Evolutionary conservation across 2,113 vertebrate genomes (phyloP).

Genomic region (Nymphicus hollandicus): DNA sequence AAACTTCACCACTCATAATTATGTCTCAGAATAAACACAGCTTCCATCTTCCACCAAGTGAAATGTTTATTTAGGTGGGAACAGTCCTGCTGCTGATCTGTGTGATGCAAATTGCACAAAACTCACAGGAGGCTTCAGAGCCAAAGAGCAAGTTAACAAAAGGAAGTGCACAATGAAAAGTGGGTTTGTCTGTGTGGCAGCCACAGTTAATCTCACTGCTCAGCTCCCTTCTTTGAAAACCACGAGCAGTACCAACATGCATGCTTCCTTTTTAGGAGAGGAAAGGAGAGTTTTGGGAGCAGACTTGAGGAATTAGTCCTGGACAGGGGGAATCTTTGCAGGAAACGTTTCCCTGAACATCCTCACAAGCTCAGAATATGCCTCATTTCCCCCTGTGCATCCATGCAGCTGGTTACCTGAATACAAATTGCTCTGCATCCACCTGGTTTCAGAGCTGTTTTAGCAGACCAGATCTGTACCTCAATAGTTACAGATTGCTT

Average conservation of each 20-base stretch:
- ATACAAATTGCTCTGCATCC: background rate
- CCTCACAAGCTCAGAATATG: background rate
- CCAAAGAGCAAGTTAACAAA: background rate
- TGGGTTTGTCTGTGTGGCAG: background rate
- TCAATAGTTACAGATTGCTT: fast-evolving
- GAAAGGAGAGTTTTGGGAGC: background rate
- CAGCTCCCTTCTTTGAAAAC: background rate
- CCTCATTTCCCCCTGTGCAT: background rate
- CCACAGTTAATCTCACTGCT: background rate
- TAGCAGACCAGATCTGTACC: background rate
- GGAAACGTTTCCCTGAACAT: background rate
- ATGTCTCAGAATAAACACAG: conserved; percentile 19
- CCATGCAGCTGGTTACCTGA: background rate
- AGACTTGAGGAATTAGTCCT: background rate
- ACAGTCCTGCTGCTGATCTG: background rate
- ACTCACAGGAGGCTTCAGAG: background rate
- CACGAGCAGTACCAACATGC: fast-evolving
- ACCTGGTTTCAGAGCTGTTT: background rate
- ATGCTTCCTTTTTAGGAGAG: background rate
- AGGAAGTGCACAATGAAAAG: background rate
- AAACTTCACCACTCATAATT: background rate
- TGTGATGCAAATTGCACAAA: background rate
- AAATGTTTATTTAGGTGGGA: background rate
- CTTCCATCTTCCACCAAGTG: background rate
- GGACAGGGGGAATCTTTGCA: background rate